Evolutionary conservation across 2,888 invertebrate genomes (phyloP), one percentile per base, ranked within the genome.

Genomic region (Archips crataeganus): DNA sequence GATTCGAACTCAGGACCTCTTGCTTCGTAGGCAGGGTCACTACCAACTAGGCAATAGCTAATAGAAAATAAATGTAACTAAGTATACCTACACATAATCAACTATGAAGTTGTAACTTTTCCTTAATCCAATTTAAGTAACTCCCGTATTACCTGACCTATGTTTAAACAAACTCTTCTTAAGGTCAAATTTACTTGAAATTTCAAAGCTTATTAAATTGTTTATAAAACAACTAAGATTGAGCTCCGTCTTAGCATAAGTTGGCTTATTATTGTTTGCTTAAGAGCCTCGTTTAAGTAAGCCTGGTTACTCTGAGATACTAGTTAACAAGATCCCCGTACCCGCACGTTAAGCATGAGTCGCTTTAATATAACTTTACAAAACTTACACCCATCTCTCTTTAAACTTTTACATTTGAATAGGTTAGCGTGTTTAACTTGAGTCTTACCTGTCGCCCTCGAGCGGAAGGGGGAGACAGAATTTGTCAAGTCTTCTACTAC

Each of bases 261-360:
- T 72, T 72, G 67, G 62, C 67, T 68, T 68, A 68, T 67, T 72
- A 63, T 32, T 72, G 72, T 67, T 72, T 72, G 67, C 62, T 68
- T 63, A 51, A 39, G 67, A 67, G 36, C 64, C 49, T 36, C 67
- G 62, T 63, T 71, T 49, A 68, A 68, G 57, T 62, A 67, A 67
- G 67, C 62, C 72, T 68, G 67, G 63, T 63, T 62, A 68, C 47
- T 67, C 67, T n/a, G 47, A 72, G 67, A 72, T 72, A 57, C 57
- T 57, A 57, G 32, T 57, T 57, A 57, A 57, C 57, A 57, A 32
- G 57, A 32, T 57, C 23, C 32, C 32, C 57, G 15, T 57, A n/a
- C 32, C 23, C 57, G 11, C 32, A 57, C 57, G 11, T 32, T 32
- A 11, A 32, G 57, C 51, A 54, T 54, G 23, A 54, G 15, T 15